Evolutionary conservation across 2,113 vertebrate species (phyloP), one percentile per base, ranked within the genome.

Genomic region (Percopsis transmontana): DNA sequence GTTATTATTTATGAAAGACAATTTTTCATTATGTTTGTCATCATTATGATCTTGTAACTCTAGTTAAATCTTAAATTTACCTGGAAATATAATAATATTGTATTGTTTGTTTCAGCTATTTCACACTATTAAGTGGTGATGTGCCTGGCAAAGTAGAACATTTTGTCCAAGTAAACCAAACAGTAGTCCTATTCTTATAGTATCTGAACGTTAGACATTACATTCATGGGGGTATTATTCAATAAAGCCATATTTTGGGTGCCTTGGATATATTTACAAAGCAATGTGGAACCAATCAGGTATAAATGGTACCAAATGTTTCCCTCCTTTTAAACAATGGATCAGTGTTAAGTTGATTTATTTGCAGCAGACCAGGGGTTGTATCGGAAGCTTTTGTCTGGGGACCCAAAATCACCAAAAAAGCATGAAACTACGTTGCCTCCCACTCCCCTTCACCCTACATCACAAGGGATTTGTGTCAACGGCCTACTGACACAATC

Each of bases 301-400:
- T 68, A 73, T 88, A 91, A 92, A 67, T 88, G 85, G 54, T 80
- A 77, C 86, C 91, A 92, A 90, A 92, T 90, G 89, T 85, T 76
- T 80, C 24, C n/a, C 1, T 18, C 48, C 74, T 65, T 62, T 55
- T 19, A 50, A 91, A 90, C 88, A 91, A 89, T 89, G 85, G 84
- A 66, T 84, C 87, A 88, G 73, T 92, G 86, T 90, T 85, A 42
- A 74, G 72, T 45, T 2, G 66, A 79, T 59, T 72, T 60, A 64
- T 72, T 80, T 66, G 60, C 71, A 74, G 69, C 62, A 81, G 62
- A 69, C 54, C 39, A 18, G 8, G 14, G 5, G 24, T 74, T 76
- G 50, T 59, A 73, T 78, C 38, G 18, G 62, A 67, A 63, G 33
- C 54, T 52, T 14, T 48, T 24, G n/a, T 53, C 57, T 48, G 42